A percentile compares a stretch with the other conserved stretches of the same genome.
These are phyloP conservation scores for Macrotrachela quadricornifera DNA, from an alignment of 1,140 invertebrate genomes.

Conservation along the genomic window DNA sequence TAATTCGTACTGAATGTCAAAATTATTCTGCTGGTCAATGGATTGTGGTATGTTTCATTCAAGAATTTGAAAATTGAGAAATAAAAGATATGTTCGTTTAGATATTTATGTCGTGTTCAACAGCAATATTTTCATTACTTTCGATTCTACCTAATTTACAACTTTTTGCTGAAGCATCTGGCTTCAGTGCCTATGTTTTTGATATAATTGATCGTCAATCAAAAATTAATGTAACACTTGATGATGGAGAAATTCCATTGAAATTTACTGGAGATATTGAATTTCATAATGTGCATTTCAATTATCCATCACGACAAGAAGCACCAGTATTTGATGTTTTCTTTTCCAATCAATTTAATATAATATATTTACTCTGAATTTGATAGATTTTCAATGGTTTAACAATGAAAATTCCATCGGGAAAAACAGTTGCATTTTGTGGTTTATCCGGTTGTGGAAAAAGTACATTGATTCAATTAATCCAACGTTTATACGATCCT, in stretches of 20 bases:
- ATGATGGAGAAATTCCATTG: conserved; percentile 11
- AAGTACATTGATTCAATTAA: not conserved
- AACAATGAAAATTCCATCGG: conserved; percentile 53
- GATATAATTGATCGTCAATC: conserved; percentile 16
- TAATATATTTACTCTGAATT: conserved; percentile 20
- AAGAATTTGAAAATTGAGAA: too few relatives aligned
- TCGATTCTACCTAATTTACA: conserved; percentile 44
- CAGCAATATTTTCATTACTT: conserved; percentile 53
- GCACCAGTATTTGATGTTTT: not conserved
- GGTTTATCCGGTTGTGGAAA: conserved; percentile 32
- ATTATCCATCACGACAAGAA: conserved; percentile 24
- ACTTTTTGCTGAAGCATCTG: conserved; percentile 1
- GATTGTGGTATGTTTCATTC: conserved; percentile 11
- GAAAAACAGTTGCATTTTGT: conserved; percentile 65
- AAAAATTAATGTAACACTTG: conserved; percentile 44
- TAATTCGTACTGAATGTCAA: not conserved
- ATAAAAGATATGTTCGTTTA: too few relatives aligned
- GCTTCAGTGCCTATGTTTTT: not conserved
- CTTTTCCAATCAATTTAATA: not conserved
- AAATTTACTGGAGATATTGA: conserved; percentile 20
- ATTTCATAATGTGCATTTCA: conserved; percentile 27
- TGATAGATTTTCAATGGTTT: conserved; percentile 53
- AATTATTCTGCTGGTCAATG: conserved; percentile 6
- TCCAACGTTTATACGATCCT: not conserved
- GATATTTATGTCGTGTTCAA: conserved; percentile 48